These are phyloP conservation scores for Bursaphelenchus okinawaensis DNA, from an alignment of 2,888 invertebrate species.

Conservation along the genomic window DNA sequence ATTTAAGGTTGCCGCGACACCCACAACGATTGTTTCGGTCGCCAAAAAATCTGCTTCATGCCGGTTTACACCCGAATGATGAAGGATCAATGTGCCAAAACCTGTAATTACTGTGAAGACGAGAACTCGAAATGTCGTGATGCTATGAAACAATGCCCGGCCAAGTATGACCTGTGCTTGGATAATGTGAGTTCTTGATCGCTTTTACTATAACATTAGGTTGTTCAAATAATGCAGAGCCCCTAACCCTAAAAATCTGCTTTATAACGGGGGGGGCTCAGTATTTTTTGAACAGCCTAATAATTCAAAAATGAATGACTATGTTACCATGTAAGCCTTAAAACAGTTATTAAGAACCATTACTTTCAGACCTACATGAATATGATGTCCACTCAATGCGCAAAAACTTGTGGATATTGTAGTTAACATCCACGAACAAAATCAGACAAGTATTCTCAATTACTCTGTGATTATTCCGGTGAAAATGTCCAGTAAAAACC, in stretches of 20 bases:
- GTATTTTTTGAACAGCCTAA: too few species aligned
- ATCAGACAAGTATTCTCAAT: too few species aligned
- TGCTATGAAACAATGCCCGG: not conserved
- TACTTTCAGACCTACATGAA: not conserved
- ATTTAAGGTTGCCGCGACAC: not conserved
- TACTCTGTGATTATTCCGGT: too few species aligned
- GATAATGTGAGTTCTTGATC: not conserved
- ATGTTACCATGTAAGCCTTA: too few species aligned
- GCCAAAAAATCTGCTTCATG: not conserved
- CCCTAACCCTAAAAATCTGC: too few species aligned
- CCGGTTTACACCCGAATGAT: not conserved
- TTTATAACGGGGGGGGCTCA: too few species aligned
- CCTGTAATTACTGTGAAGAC: not conserved
- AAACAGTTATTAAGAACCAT: too few species aligned
- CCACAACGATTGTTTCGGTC: not conserved
- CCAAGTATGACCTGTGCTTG: not conserved
- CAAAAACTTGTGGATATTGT: not conserved
- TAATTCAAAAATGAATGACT: too few species aligned
- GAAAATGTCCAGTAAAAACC: too few species aligned
- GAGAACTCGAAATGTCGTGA: not conserved
- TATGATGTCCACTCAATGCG: not conserved
- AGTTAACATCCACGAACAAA: too few species aligned
- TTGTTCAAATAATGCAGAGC: too few species aligned
- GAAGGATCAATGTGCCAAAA: not conserved
- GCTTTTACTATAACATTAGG: too few species aligned